phyloP scores from a whole-genome alignment of 2,888 invertebrate species.

The Drosophila melanosoma region DNA sequence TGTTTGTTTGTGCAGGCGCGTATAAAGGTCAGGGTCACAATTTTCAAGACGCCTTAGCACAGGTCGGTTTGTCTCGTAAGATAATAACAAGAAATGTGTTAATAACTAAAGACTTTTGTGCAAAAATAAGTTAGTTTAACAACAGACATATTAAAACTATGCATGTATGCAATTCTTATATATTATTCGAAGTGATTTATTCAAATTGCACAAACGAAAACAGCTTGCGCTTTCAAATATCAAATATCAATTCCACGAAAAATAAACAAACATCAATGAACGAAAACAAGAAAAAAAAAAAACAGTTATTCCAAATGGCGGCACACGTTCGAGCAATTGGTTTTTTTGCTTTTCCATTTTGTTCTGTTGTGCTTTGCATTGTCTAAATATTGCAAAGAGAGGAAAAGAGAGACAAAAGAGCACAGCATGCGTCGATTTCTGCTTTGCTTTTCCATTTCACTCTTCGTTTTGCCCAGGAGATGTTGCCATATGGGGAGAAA shows the following conservation, averaged over 20 bases:
- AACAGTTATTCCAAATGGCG: not conserved
- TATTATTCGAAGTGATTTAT: not conserved
- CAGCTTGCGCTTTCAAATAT: not conserved
- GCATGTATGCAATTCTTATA: not conserved
- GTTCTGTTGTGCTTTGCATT: not conserved
- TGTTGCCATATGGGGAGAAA: not conserved
- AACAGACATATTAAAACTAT: not conserved
- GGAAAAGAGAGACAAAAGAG: not conserved
- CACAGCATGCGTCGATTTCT: not conserved
- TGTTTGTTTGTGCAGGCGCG: constrained; percentile 29
- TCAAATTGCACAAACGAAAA: not conserved
- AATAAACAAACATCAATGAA: not conserved
- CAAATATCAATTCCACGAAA: constrained; percentile 10
- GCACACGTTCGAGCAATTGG: constrained; percentile 2
- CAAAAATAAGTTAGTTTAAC: not conserved
- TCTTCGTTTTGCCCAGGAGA: not conserved
- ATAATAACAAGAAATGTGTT: not conserved
- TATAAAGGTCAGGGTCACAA: constrained; percentile 61
- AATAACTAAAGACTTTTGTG: not conserved
- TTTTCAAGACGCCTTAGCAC: constrained; percentile 15
- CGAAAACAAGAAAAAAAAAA: not conserved
- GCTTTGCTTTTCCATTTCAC: not conserved
- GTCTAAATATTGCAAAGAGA: not conserved
- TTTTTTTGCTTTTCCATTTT: not conserved
- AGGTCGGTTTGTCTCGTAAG: constrained; percentile 1